A percentile compares a stretch with the other conserved stretches of the same genome.
These are phyloP conservation scores for Bujurquina vittata DNA, from an alignment of 2,113 vertebrate genomes.

Conservation along the genomic window DNA sequence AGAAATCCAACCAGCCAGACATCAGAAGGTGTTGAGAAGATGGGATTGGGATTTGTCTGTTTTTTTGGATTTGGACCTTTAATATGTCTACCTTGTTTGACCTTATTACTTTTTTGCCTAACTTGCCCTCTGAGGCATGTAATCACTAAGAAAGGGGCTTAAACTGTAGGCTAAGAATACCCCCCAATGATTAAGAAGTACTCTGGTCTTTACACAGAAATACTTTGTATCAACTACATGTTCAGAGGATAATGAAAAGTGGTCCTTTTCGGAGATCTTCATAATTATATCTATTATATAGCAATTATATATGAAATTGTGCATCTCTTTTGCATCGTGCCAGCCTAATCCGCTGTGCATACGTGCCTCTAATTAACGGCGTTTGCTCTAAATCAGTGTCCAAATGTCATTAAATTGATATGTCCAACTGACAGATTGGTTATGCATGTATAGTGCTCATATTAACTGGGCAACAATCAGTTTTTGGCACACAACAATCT, in stretches of 20 bases:
- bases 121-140: not conserved
- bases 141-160: not conserved
- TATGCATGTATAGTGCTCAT: not conserved
- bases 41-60: slow-evolving; percentile 8
- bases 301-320: not conserved
- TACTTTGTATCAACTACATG: not conserved
- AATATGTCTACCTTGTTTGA: slow-evolving; percentile 23
- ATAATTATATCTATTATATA: not conserved
- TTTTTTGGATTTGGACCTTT: slow-evolving; percentile 9
- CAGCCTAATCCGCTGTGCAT: not conserved
- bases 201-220: not conserved
- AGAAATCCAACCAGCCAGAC: slow-evolving; percentile 8
- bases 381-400: not conserved
- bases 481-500: not conserved
- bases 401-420: not conserved
- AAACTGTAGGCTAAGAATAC: not conserved
- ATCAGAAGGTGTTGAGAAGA: not conserved
- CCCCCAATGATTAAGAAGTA: not conserved
- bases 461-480: not conserved
- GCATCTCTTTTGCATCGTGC: too few relatives aligned
- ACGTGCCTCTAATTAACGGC: not conserved
- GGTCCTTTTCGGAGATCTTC: not conserved
- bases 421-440: not conserved
- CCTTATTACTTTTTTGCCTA: slow-evolving; percentile 9
- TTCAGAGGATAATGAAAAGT: not conserved